Percentiles rank a stretch among this genome's conserved stretches.
These are phyloP conservation scores for Stomatorhinus walkeri DNA, from an alignment of 2,797 vertebrate species.

Conservation along the genomic window DNA sequence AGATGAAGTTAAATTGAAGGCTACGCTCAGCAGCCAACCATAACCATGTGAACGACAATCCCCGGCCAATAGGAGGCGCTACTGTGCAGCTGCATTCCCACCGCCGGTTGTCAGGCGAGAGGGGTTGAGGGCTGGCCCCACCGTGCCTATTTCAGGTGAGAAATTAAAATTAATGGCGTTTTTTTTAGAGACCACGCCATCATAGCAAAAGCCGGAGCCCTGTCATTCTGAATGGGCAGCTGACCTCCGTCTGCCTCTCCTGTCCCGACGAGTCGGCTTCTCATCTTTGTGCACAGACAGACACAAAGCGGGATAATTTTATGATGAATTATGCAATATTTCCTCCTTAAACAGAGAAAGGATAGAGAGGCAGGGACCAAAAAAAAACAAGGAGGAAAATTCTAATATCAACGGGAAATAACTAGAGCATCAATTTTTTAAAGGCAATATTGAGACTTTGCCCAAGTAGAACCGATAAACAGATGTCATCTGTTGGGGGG, in stretches of 20 bases:
- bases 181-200: not conserved
- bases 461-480: not conserved
- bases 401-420: not conserved
- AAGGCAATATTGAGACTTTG: conserved; percentile 6
- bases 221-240: not conserved
- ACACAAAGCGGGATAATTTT: not conserved
- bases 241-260: not conserved
- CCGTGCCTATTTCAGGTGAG: not conserved
- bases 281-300: not conserved
- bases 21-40: not conserved
- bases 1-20: not conserved
- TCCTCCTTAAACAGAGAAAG: not conserved
- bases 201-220: not conserved
- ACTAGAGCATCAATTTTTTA: conserved; percentile 1
- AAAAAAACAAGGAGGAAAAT: not conserved
- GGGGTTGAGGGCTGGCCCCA: not conserved
- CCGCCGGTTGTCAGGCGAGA: not conserved
- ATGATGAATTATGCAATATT: not conserved
- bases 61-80: not conserved
- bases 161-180: not conserved
- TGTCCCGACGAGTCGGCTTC: not conserved
- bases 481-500: not conserved
- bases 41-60: not conserved
- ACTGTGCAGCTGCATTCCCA: not conserved
- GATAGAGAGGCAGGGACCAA: not conserved